These are phyloP conservation scores for Dilophus febrilis DNA, from an alignment of 2,888 invertebrate species.

Conservation along the genomic window DNA sequence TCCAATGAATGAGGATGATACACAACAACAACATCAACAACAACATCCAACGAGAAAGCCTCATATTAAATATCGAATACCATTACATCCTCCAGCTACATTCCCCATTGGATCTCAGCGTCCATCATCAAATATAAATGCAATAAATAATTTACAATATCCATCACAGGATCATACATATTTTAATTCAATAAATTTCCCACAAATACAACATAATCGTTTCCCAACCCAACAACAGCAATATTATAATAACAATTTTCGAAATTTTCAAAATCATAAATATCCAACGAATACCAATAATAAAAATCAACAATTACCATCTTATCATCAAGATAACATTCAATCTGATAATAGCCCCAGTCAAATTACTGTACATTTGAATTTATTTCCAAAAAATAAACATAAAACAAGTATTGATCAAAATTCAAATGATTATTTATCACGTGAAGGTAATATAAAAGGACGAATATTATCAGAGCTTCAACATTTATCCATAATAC, in stretches of 20 bases:
- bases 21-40: constrained; percentile 19
- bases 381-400: constrained; percentile 40
- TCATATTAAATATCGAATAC: background rate
- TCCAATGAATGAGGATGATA: constrained; percentile 33
- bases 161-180: constrained; percentile 8
- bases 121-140: background rate
- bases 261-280: constrained; percentile 12
- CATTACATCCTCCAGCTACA: constrained; percentile 1
- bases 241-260: constrained; percentile 12
- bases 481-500: too few relatives aligned
- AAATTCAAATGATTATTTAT: too few relatives aligned
- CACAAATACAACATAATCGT: constrained; percentile 11
- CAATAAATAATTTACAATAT: constrained; percentile 3
- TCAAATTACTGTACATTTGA: constrained; percentile 47
- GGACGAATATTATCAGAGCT: too few relatives aligned
- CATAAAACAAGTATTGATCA: background rate
- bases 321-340: too few relatives aligned
- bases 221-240: background rate
- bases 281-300: too few relatives aligned
- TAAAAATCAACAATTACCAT: too few relatives aligned
- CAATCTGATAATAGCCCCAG: constrained; percentile 22
- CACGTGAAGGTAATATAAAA: too few relatives aligned
- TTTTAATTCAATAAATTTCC: constrained; percentile 12
- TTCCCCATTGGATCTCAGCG: background rate
- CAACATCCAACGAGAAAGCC: constrained; percentile 9